Conservation (phyloP, 2,797 vertebrate species). For the Sebastes minor region DNA sequence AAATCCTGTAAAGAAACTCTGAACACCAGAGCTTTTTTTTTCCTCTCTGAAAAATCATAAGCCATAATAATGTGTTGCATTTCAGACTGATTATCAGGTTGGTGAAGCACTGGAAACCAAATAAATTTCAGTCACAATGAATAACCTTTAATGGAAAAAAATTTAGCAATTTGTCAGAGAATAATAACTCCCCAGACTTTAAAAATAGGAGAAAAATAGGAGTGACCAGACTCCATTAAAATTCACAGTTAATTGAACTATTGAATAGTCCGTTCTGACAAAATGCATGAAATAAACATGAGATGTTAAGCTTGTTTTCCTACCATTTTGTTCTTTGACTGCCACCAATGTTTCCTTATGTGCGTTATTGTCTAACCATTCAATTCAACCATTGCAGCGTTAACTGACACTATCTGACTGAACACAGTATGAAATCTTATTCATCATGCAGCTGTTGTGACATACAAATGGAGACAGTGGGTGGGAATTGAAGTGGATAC, state of each 20-base stretch:
- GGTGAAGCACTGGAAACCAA: conserved; percentile 3
- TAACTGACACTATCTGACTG: neutral
- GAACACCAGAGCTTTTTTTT: neutral
- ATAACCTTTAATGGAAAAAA: neutral
- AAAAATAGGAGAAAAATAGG: neutral
- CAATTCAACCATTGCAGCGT: neutral
- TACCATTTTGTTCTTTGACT: conserved; percentile 12
- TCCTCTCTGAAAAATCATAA: neutral
- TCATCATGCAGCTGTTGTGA: conserved; percentile 7
- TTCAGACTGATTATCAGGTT: neutral
- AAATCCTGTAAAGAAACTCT: neutral
- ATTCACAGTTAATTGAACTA: neutral
- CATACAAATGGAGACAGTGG: neutral
- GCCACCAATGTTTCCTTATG: neutral
- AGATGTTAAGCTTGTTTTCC: conserved; percentile 1
- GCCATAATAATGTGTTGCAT: neutral
- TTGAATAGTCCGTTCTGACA: neutral
- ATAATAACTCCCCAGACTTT: neutral
- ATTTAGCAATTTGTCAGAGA: neutral
- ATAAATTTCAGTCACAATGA: conserved; percentile 11
- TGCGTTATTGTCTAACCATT: neutral
- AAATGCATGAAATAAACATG: conserved; percentile 16
- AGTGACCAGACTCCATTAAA: neutral
- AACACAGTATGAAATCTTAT: conserved; percentile 2
- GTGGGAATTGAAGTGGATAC: neutral